Percentiles rank a stretch among this genome's conserved stretches.
These are phyloP conservation scores for Cheilosia urbana DNA, from an alignment of 2,888 invertebrate species.

Conservation along the genomic window DNA sequence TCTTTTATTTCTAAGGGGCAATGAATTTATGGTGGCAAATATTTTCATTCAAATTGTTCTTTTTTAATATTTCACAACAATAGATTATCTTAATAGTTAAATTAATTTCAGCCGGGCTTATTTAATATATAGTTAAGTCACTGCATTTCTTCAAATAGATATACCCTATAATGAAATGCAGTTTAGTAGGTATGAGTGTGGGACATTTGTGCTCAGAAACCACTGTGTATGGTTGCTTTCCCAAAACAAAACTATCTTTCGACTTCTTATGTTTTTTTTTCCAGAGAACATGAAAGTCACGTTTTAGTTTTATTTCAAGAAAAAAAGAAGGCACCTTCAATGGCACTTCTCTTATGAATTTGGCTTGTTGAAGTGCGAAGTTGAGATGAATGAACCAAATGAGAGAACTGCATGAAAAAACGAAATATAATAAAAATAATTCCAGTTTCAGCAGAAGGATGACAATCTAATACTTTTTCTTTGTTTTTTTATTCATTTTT, in stretches of 20 bases:
- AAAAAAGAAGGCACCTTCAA: not conserved
- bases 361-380: constrained; percentile 22
- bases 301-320: constrained; percentile 32
- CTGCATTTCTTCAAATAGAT: no score
- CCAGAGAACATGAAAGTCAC: constrained; percentile 56
- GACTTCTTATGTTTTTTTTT: constrained; percentile 16
- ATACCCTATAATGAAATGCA: no score
- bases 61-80: no score
- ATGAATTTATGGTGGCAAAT: no score
- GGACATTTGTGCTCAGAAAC: no score
- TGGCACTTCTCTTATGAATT: constrained; percentile 29
- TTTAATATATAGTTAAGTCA: no score
- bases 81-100: no score
- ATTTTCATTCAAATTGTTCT: no score
- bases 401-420: constrained; percentile 4
- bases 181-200: no score
- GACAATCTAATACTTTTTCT: constrained; percentile 60
- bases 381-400: constrained; percentile 8
- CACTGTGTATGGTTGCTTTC: not conserved
- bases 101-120: no score
- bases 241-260: constrained; percentile 2
- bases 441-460: constrained; percentile 58
- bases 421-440: constrained; percentile 40
- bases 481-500: constrained; percentile 39
- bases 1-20: no score